A percentile compares a stretch with the other conserved stretches of the same genome.
These are phyloP conservation scores for Abrostola triplasia DNA, from an alignment of 2,888 invertebrate genomes.

Conservation along the genomic window DNA sequence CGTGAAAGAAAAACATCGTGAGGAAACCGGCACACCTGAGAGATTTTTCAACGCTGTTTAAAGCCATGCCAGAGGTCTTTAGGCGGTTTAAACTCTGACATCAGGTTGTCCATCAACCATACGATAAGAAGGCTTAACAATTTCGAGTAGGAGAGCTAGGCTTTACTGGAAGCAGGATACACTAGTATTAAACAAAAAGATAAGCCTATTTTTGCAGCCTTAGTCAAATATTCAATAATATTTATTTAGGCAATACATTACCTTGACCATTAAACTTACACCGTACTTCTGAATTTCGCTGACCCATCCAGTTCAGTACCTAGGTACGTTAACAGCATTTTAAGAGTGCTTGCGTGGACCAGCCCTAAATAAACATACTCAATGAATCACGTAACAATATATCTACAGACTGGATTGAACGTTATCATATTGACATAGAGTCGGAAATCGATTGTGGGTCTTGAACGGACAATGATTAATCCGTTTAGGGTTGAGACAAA, in stretches of 20 bases:
- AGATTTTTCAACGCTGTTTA: too few relatives aligned
- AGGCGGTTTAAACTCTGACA: too few relatives aligned
- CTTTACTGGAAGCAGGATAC: too few relatives aligned
- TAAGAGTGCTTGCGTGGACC: conserved; percentile 9
- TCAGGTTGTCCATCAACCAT: too few relatives aligned
- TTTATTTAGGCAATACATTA: conserved; percentile 20
- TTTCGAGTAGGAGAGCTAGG: too few relatives aligned
- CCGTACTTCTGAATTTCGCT: conserved; percentile 7
- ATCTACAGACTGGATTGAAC: background rate
- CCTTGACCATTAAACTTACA: background rate
- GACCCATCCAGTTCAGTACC: background rate
- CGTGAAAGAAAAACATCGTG: too few relatives aligned
- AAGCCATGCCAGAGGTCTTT: too few relatives aligned
- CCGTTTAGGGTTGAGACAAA: conserved; percentile 9
- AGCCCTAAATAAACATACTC: conserved; percentile 18
- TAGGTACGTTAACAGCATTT: conserved; percentile 9
- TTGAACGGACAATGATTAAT: conserved; percentile 7
- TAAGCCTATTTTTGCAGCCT: too few relatives aligned
- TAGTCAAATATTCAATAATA: background rate
- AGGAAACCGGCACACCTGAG: too few relatives aligned
- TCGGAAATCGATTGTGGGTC: conserved; percentile 6
- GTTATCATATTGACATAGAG: conserved; percentile 8
- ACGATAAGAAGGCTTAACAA: too few relatives aligned
- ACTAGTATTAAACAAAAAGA: too few relatives aligned
- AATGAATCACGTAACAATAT: conserved; percentile 6